Base-by-base conservation (phyloP, 2,113 vertebrate genomes). In the Megaleporinus macrocephalus region DNA sequence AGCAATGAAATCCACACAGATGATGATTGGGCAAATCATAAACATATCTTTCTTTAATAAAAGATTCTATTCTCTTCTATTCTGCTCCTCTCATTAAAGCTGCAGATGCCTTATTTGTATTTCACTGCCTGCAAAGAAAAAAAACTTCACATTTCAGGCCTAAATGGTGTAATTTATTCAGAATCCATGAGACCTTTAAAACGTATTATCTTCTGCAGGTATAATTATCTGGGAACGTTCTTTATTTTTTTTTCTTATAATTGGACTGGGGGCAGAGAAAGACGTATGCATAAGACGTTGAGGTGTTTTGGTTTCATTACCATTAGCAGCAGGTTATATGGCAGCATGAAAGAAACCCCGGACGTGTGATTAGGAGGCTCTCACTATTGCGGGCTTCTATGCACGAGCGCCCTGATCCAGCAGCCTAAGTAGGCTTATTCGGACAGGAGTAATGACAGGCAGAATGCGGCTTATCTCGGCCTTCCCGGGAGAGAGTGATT, bases 401-500 rank as follows among this genome's bases (percentile, higher is more conserved):
- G 24, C 57, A 15, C 49, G 14, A 33, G 11, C 16, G 14, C n/a
- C 7, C 15, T 77, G 78, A 72, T 36, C 72, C 73, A 57, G 57
- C 83, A 47, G 30, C 53, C 33, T 49, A 47, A 72, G 55, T 53
- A 59, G 61, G 44, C n/a, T 51, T 41, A 77, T 57, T 41, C 62
- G 27, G 30, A 81, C 61, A 65, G 68, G n/a, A 68, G 79, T 81
- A 61, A 74, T 30, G 55, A 44, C 70, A 63, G 29, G 59, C 73
- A 62, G 66, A 83, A 71, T 51, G 47, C 47, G 27, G 20, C 62
- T 70, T 63, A 72, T 76, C 49, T 49, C 16, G 55, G 44, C 51
- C 27, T 27, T 79, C 72, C 30, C 44, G 33, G 33, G 14, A 73
- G 80, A 82, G 57, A 70, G 27, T 47, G 51, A 82, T 82, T 83